These are phyloP conservation scores for Heliconius eleuchia DNA, from an alignment of 1,140 invertebrate species.

Conservation along the genomic window DNA sequence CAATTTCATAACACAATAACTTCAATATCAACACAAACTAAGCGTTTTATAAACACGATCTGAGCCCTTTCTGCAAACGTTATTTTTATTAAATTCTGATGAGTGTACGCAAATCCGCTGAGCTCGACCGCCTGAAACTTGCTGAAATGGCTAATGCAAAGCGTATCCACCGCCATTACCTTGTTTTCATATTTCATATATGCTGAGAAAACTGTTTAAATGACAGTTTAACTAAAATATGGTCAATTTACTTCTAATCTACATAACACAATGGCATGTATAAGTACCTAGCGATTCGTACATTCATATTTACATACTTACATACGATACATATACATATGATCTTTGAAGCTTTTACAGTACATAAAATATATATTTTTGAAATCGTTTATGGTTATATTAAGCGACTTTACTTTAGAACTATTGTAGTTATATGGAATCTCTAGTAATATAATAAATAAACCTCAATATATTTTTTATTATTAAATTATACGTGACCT, in stretches of 20 bases:
- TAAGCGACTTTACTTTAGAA: no score
- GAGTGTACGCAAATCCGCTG: constrained; percentile 37
- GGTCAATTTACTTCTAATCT: neutral
- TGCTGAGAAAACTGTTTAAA: neutral
- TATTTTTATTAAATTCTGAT: constrained; percentile 57
- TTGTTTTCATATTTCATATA: constrained; percentile 41
- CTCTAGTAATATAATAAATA: no score
- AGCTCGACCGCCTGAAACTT: constrained; percentile 32
- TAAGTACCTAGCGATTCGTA: neutral
- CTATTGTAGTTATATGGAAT: no score
- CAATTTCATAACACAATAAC: neutral
- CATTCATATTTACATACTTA: neutral
- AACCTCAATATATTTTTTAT: neutral
- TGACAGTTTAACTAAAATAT: neutral
- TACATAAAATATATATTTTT: no score
- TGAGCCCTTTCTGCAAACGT: constrained; percentile 31
- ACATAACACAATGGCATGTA: neutral
- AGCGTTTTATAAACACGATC: constrained; percentile 9
- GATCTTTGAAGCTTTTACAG: no score
- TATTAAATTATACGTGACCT: neutral
- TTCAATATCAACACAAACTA: constrained; percentile 19
- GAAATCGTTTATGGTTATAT: no score
- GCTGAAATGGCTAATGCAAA: constrained; percentile 60
- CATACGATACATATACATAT: neutral
- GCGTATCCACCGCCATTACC: constrained; percentile 50